Evolutionary conservation across 2,113 vertebrate species (phyloP).

Genomic region (Urocitellus parryii): DNA sequence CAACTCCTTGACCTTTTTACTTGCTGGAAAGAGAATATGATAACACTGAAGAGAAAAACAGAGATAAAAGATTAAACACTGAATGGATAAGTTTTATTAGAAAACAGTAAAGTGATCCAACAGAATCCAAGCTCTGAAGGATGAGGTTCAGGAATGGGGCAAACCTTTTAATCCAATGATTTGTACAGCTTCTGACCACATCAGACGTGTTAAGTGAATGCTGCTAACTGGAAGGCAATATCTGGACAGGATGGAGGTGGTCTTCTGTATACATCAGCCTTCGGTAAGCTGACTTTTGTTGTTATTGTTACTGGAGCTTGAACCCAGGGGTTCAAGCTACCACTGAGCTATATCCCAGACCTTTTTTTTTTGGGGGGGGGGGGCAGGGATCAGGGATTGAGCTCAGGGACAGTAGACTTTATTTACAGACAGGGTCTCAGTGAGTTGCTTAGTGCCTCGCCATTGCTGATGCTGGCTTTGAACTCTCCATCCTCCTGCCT

Average conservation of each 20-base stretch:
- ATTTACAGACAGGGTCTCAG: too few species aligned
- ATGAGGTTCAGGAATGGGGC: neutral
- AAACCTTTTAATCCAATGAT: neutral
- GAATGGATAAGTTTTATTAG: neutral
- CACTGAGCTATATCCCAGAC: too few species aligned
- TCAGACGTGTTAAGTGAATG: neutral
- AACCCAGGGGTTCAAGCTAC: too few species aligned
- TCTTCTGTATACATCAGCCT: neutral
- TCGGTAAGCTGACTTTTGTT: too few species aligned
- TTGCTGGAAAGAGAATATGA: neutral
- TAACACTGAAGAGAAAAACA: conserved; percentile 12
- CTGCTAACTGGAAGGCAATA: neutral
- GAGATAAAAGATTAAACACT: conserved; percentile 13
- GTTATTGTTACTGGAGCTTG: too few species aligned
- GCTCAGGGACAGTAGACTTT: too few species aligned
- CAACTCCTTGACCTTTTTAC: neutral
- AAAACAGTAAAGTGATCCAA: neutral
- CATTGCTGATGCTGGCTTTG: too few species aligned
- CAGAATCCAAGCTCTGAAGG: neutral
- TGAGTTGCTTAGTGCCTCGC: too few species aligned
- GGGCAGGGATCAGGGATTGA: too few species aligned
- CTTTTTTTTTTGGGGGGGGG: too few species aligned
- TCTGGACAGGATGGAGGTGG: neutral
- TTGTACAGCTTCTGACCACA: neutral
- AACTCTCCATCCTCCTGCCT: too few species aligned